phyloP scores from a whole-genome alignment of 2,888 invertebrate genomes.

The Drosophila niveifrons region DNA sequence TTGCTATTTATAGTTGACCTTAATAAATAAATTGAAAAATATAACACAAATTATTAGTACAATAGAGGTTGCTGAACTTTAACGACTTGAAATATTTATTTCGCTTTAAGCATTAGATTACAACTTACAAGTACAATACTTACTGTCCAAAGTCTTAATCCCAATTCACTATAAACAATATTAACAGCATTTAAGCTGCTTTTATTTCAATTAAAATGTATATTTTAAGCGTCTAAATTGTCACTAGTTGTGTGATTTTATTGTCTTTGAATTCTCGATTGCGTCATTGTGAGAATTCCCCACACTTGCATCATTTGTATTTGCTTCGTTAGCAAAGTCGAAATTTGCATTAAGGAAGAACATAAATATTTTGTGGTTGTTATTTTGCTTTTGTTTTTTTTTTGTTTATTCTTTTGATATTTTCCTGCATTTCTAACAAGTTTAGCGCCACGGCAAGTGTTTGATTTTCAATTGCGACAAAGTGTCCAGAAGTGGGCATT shows the following conservation, averaged over 20 bases:
- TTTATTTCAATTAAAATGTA: neutral
- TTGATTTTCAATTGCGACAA: slow-evolving; percentile 51
- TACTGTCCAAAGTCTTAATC: too few relatives aligned
- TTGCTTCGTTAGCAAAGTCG: slow-evolving; percentile 70
- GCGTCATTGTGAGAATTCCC: slow-evolving; percentile 9
- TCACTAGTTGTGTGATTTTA: neutral
- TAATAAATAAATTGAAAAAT: too few relatives aligned
- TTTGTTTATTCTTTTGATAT: slow-evolving; percentile 31
- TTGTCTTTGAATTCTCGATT: slow-evolving; percentile 5
- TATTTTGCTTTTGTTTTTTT: slow-evolving; percentile 30
- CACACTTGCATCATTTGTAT: slow-evolving; percentile 27
- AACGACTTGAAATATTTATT: too few relatives aligned
- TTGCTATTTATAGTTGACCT: too few relatives aligned
- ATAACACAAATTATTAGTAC: too few relatives aligned
- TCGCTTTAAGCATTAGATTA: neutral
- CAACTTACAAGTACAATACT: too few relatives aligned
- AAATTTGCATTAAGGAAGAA: slow-evolving; percentile 74
- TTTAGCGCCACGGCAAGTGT: slow-evolving; percentile 57
- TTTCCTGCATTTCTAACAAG: slow-evolving; percentile 66
- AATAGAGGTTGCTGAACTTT: too few relatives aligned
- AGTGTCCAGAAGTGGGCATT: neutral
- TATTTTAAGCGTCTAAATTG: neutral
- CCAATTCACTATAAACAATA: neutral
- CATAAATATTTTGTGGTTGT: slow-evolving; percentile 62
- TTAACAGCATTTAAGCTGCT: neutral